phyloP scores from a whole-genome alignment of 1,140 invertebrate genomes.

The Drosophila varians region DNA sequence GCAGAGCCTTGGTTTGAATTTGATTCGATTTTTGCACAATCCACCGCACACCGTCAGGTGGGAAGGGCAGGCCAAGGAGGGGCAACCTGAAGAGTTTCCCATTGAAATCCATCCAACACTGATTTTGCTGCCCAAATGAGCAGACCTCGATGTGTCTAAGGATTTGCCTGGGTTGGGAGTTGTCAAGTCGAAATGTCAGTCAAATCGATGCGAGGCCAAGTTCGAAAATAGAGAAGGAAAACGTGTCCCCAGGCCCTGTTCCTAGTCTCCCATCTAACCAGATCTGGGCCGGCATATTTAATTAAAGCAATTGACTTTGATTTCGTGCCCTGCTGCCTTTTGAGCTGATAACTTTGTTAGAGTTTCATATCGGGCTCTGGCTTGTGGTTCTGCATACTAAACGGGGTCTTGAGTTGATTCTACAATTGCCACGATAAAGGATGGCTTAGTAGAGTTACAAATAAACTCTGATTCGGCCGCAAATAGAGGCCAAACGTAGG shows the following conservation, averaged over 20 bases:
- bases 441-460: conserved; percentile 10
- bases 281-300: conserved; percentile 33
- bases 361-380: conserved; percentile 23
- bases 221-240: not conserved
- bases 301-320: conserved; percentile 35
- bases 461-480: not conserved
- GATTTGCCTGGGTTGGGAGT: conserved; percentile 15
- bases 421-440: not conserved
- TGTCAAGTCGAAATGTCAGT: conserved; percentile 20
- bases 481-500: conserved; percentile 25
- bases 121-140: conserved; percentile 46
- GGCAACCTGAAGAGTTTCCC: not conserved
- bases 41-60: conserved; percentile 21
- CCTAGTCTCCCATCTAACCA: conserved; percentile 3
- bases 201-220: conserved; percentile 13
- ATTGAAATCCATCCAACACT: conserved; percentile 25
- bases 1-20: conserved; percentile 32
- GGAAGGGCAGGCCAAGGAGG: not conserved
- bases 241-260: not conserved
- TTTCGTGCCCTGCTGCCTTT: conserved; percentile 9
- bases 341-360: conserved; percentile 26
- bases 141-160: conserved; percentile 23
- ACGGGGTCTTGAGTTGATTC: not conserved
- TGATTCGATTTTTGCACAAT: conserved; percentile 30
- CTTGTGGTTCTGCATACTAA: conserved; percentile 25